Evolutionary conservation across 2,888 invertebrate species (phyloP).

Genomic region (Lasioglossum vierecki): DNA sequence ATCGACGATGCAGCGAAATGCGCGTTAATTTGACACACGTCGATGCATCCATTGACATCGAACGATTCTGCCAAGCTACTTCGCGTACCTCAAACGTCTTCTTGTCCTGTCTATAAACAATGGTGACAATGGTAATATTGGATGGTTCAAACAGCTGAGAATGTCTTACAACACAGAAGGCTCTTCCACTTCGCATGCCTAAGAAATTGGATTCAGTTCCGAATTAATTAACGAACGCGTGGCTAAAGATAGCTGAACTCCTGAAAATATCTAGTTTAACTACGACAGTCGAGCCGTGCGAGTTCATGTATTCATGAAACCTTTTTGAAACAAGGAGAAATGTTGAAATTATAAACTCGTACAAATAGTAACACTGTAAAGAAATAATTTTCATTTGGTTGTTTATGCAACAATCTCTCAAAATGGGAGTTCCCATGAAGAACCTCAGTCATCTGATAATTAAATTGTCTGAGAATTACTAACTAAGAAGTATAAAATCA

Average conservation of each 20-base stretch:
- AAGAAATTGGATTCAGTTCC: background rate
- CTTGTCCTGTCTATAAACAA: background rate
- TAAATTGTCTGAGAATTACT: background rate
- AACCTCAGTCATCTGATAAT: background rate
- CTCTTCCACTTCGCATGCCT: background rate
- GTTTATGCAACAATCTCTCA: background rate
- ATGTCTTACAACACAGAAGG: background rate
- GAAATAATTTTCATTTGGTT: background rate
- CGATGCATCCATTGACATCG: background rate
- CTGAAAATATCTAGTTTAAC: too few species aligned
- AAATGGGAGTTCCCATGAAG: background rate
- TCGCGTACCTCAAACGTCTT: background rate
- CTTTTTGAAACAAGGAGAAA: too few species aligned
- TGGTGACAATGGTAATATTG: background rate
- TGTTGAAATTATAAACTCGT: too few species aligned
- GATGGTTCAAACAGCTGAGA: background rate
- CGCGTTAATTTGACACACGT: slow-evolving; percentile 3
- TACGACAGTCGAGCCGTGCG: too few species aligned
- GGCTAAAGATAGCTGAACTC: too few species aligned
- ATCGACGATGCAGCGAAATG: background rate
- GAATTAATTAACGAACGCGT: background rate
- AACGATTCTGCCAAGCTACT: background rate
- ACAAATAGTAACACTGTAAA: background rate
- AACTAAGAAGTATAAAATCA: background rate
- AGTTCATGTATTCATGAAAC: too few species aligned